These are phyloP conservation scores for Chymomyza caudatula DNA, from an alignment of 2,888 invertebrate species.

Conservation along the genomic window DNA sequence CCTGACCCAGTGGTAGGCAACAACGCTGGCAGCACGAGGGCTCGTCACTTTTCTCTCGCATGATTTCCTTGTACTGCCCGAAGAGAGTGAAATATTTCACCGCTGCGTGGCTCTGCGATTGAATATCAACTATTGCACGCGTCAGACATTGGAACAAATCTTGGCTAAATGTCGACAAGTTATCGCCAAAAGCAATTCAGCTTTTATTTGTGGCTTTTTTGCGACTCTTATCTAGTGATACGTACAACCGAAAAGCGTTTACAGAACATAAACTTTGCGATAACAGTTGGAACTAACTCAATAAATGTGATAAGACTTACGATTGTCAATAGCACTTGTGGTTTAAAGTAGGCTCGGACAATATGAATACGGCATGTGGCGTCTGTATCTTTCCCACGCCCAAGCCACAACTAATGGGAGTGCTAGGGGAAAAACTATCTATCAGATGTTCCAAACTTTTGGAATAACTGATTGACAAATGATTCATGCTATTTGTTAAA, in stretches of 20 bases:
- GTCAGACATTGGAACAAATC: slow-evolving; percentile 18
- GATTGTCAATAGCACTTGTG: not conserved
- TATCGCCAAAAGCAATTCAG: not conserved
- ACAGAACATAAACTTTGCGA: slow-evolving; percentile 12
- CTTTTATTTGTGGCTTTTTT: not conserved
- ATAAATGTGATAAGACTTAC: not conserved
- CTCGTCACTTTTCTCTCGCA: slow-evolving; percentile 21
- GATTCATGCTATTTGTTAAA: too few species aligned
- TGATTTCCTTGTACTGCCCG: not conserved
- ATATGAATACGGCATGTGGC: not conserved
- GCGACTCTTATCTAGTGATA: not conserved
- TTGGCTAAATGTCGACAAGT: not conserved
- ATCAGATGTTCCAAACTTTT: too few species aligned
- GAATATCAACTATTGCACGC: slow-evolving; percentile 40
- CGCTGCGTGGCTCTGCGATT: slow-evolving; percentile 34
- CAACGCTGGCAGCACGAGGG: slow-evolving; percentile 31
- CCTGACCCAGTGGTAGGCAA: slow-evolving; percentile 53
- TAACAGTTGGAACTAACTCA: slow-evolving; percentile 7
- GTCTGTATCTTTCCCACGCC: slow-evolving; percentile 30
- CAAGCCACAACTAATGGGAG: not conserved
- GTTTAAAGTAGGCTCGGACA: not conserved
- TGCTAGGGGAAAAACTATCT: too few species aligned
- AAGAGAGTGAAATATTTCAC: slow-evolving; percentile 22
- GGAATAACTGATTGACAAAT: too few species aligned
- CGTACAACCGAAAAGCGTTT: slow-evolving; percentile 16